Evolutionary conservation across 2,113 vertebrate species (phyloP).

Genomic region (Aptenodytes patagonicus): DNA sequence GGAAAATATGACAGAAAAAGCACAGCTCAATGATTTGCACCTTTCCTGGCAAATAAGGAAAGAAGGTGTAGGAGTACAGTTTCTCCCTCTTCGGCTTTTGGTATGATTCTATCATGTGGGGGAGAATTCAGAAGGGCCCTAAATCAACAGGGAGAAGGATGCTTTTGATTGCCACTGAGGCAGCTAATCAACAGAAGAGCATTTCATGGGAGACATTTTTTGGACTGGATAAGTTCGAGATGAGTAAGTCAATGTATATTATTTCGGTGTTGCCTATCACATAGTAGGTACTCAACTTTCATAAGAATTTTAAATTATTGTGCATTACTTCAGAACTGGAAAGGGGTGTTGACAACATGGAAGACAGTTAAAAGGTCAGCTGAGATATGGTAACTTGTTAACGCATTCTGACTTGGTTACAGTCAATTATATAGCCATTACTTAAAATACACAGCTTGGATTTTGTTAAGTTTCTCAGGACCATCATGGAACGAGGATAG

Average conservation of each 20-base stretch:
- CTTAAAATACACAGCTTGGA: background rate
- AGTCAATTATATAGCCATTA: background rate
- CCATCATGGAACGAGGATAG: background rate
- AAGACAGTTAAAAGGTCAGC: background rate
- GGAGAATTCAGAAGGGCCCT: background rate
- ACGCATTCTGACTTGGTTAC: background rate
- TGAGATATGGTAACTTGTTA: background rate
- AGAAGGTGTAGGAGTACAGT: background rate
- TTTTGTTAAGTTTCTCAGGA: background rate
- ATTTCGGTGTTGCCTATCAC: background rate
- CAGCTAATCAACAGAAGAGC: background rate
- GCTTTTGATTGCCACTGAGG: background rate
- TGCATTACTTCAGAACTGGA: background rate
- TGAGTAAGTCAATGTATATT: background rate
- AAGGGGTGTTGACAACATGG: background rate
- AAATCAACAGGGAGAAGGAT: background rate
- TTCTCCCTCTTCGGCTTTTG: background rate
- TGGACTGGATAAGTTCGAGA: background rate
- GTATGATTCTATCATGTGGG: background rate
- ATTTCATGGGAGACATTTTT: background rate
- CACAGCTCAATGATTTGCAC: background rate
- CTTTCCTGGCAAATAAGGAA: background rate
- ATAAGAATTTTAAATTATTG: background rate
- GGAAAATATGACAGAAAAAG: background rate
- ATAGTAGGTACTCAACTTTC: background rate